A percentile compares a stretch with the other conserved stretches of the same genome.
Evolutionary conservation across 2,113 vertebrate genomes (phyloP).

Genomic region (Oncorhynchus clarkii): DNA sequence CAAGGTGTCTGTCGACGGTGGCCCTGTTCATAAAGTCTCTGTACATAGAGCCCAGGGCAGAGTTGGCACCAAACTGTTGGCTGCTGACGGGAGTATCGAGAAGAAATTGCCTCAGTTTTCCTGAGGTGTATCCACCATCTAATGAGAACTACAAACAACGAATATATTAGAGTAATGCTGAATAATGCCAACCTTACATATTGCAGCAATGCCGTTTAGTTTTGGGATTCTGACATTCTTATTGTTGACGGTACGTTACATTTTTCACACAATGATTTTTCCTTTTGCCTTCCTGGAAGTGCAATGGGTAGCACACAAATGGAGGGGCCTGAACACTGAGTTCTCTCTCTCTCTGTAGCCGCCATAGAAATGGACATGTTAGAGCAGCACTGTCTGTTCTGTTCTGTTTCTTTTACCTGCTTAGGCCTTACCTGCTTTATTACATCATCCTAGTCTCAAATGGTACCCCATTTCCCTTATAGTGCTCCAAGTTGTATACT

Average conservation of each 20-base stretch:
- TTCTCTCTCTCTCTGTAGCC: conserved; percentile 8
- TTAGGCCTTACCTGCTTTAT: conserved; percentile 37
- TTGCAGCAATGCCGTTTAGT: conserved; percentile 86
- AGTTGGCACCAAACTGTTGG: conserved; percentile 81
- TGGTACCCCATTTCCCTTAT: background rate
- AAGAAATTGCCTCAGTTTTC: conserved; percentile 83
- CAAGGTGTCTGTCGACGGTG: conserved; percentile 62
- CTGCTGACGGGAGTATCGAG: conserved; percentile 84
- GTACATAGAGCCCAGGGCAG: conserved; percentile 68
- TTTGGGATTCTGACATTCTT: conserved; percentile 53
- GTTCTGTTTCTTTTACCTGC: conserved; percentile 30
- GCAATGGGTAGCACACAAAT: conserved; percentile 24
- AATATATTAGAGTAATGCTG: conserved; percentile 75
- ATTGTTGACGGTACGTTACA: conserved; percentile 60
- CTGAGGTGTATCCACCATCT: conserved; percentile 88
- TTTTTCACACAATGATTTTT: conserved; percentile 33
- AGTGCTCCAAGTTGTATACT: too few species aligned
- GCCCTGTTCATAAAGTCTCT: conserved; percentile 72
- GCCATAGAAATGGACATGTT: conserved; percentile 18
- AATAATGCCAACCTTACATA: conserved; percentile 87
- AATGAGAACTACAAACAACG: conserved; percentile 82
- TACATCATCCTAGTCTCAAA: too few species aligned
- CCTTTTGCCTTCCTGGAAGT: conserved; percentile 44
- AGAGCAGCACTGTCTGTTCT: background rate
- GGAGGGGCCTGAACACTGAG: conserved; percentile 3